Conservation (phyloP, 2,888 invertebrate genomes). For the Cremastinae sp. region DNA sequence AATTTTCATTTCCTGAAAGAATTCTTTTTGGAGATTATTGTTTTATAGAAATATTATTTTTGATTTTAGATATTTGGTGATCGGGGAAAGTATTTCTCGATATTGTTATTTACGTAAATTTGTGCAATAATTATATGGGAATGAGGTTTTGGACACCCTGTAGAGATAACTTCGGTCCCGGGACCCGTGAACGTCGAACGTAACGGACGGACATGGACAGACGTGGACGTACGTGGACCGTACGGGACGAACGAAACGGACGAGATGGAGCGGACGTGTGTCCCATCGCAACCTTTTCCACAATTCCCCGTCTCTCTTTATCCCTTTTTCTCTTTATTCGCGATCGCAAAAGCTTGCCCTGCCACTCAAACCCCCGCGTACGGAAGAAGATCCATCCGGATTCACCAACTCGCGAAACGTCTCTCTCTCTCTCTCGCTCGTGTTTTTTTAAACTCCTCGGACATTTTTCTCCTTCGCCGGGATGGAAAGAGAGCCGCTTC, state of each 20-base stretch:
- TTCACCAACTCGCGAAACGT: conserved; percentile 43
- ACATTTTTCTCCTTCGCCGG: conserved; percentile 19
- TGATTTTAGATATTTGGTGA: no score
- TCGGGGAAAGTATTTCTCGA: no score
- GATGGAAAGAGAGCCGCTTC: conserved; percentile 31
- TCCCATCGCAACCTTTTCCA: conserved; percentile 61
- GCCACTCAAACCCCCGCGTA: conserved; percentile 53
- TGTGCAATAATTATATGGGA: conserved; percentile 24
- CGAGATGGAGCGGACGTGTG: conserved; percentile 65
- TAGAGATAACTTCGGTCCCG: conserved; percentile 47
- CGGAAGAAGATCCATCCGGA: conserved; percentile 59
- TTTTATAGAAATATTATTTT: no score
- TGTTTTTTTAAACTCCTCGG: conserved; percentile 10
- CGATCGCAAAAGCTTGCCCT: conserved; percentile 49
- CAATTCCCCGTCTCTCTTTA: conserved; percentile 47
- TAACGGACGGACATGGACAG: conserved; percentile 66
- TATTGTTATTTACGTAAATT: no score
- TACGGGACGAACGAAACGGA: conserved; percentile 67
- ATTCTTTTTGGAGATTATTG: no score
- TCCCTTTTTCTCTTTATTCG: conserved; percentile 37
- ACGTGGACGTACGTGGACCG: conserved; percentile 68
- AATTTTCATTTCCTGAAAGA: no score
- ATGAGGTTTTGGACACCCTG: conserved; percentile 27
- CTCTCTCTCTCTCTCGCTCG: conserved; percentile 21
- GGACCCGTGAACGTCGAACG: conserved; percentile 62